Percentiles rank a stretch among this genome's conserved stretches.
These are phyloP conservation scores for Actias luna DNA, from an alignment of 2,888 invertebrate genomes.

Conservation along the genomic window DNA sequence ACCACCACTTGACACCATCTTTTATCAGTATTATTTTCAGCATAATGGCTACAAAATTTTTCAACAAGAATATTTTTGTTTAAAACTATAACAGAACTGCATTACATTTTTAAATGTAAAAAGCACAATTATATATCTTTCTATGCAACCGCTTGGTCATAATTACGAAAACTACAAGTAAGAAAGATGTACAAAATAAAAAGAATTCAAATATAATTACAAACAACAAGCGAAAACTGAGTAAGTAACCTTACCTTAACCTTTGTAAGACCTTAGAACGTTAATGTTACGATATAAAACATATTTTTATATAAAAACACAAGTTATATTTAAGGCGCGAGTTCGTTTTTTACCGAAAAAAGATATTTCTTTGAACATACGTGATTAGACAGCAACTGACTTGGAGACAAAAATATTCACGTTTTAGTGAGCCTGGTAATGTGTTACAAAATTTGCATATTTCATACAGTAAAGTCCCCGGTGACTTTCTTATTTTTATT, in stretches of 20 bases:
- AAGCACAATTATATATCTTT: too few relatives aligned
- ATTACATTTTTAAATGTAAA: too few relatives aligned
- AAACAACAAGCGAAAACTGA: neutral
- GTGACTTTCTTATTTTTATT: slow-evolving; percentile 15
- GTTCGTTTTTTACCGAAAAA: neutral
- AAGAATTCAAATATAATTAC: neutral
- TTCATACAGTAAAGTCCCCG: slow-evolving; percentile 13
- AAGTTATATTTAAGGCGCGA: neutral
- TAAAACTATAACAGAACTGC: too few relatives aligned
- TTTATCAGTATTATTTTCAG: too few relatives aligned
- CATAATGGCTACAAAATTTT: too few relatives aligned
- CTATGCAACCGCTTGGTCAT: too few relatives aligned
- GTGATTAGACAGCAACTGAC: slow-evolving; percentile 8
- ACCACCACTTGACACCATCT: too few relatives aligned
- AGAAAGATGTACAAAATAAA: neutral
- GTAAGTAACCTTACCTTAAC: too few relatives aligned
- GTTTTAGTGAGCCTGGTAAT: slow-evolving; percentile 15
- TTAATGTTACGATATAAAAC: neutral
- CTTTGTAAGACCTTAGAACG: neutral
- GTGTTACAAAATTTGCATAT: slow-evolving; percentile 18
- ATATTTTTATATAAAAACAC: neutral
- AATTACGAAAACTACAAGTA: neutral
- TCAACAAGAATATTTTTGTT: too few relatives aligned
- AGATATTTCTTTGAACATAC: slow-evolving; percentile 5
- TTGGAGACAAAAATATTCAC: slow-evolving; percentile 26